Percentiles rank a stretch among this genome's conserved stretches.
Conservation (phyloP, 2,888 invertebrate species). For the Autographa pulchrina region DNA sequence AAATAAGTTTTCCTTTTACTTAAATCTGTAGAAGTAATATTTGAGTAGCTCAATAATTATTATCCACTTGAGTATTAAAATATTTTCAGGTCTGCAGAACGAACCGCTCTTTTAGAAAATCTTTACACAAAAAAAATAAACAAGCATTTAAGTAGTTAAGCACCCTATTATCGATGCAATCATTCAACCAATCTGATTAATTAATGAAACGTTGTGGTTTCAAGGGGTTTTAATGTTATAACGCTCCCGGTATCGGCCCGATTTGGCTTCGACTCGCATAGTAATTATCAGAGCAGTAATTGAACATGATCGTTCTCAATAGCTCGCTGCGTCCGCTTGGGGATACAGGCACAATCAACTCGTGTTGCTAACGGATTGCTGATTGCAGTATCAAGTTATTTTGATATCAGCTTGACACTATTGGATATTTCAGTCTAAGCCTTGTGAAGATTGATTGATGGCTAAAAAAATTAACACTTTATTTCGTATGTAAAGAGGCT, state of each 20-base stretch:
- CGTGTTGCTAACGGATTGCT: neutral
- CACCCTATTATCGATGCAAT: constrained; percentile 1
- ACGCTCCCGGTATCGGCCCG: constrained; percentile 15
- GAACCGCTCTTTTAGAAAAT: neutral
- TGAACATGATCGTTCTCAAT: constrained; percentile 37
- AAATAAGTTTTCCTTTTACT: too few species aligned
- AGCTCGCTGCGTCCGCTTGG: constrained; percentile 7
- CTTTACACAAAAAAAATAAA: neutral
- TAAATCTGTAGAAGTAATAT: too few species aligned
- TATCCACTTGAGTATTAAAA: too few species aligned
- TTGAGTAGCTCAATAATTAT: too few species aligned
- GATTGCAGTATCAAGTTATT: constrained; percentile 5
- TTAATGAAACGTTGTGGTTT: constrained; percentile 28
- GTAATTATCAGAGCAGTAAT: constrained; percentile 45
- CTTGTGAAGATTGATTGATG: neutral
- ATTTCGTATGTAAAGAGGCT: too few species aligned
- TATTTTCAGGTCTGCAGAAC: neutral
- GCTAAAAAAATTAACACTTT: neutral
- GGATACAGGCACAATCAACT: constrained; percentile 11
- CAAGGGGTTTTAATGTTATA: constrained; percentile 13
- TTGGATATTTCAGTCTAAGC: neutral
- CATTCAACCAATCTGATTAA: constrained; percentile 27
- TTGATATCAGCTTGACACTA: neutral
- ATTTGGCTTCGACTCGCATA: constrained; percentile 18
- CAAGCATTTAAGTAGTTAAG: constrained; percentile 4